phyloP scores from a whole-genome alignment of 1,140 invertebrate genomes.

The Drosophila seguyi region DNA sequence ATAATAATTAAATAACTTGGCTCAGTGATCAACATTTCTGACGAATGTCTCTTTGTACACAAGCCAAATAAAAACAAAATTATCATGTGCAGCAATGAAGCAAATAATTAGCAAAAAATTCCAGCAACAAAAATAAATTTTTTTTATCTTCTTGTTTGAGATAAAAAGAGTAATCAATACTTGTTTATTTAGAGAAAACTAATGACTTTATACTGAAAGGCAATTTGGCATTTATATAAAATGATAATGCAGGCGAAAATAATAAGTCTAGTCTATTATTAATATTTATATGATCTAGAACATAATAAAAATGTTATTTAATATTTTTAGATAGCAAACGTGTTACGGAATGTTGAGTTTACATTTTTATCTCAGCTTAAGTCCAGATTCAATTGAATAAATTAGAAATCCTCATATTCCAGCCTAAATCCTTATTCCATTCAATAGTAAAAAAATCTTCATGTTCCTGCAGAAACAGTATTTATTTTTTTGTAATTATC shows the following conservation, averaged over 20 bases:
- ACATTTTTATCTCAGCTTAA: neutral
- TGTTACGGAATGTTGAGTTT: neutral
- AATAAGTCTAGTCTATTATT: neutral
- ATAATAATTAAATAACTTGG: slow-evolving; percentile 39
- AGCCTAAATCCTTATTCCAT: neutral
- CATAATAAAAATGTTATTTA: neutral
- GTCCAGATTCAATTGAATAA: too few relatives aligned
- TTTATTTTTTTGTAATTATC: too few relatives aligned
- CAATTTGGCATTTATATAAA: neutral
- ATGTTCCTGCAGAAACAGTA: too few relatives aligned
- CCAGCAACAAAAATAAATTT: slow-evolving; percentile 9
- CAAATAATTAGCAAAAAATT: slow-evolving; percentile 45
- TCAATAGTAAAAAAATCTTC: too few relatives aligned
- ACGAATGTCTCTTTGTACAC: slow-evolving; percentile 21
- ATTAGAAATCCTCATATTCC: too few relatives aligned
- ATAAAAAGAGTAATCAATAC: slow-evolving; percentile 25
- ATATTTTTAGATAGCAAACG: neutral
- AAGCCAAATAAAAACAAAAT: neutral
- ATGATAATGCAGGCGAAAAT: neutral
- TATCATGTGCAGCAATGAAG: slow-evolving; percentile 2
- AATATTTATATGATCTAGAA: too few relatives aligned
- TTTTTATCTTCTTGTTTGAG: slow-evolving; percentile 1
- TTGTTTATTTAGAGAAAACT: slow-evolving; percentile 29
- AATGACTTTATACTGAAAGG: slow-evolving; percentile 21
- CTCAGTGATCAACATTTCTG: slow-evolving; percentile 22